Evolutionary conservation across 2,888 invertebrate genomes (phyloP).

Genomic region (Andrena haemorrhoa): DNA sequence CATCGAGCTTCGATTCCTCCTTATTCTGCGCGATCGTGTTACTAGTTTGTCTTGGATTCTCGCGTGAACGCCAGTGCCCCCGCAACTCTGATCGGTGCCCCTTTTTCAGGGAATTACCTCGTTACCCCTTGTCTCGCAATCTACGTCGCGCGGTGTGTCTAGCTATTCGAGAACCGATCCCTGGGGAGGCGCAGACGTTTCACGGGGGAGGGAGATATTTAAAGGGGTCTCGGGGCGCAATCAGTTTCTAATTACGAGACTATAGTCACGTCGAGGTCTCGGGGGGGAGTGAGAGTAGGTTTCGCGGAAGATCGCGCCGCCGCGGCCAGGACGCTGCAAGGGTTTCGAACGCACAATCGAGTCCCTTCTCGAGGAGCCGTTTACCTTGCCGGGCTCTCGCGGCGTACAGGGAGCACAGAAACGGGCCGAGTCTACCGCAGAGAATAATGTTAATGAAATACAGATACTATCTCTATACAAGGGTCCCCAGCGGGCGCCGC

Average conservation of each 20-base stretch:
- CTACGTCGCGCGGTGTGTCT: not conserved
- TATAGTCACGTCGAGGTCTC: constrained; percentile 36
- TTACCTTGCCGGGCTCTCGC: constrained; percentile 58
- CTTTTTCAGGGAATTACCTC: not conserved
- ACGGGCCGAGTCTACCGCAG: constrained; percentile 78
- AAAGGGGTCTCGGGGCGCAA: constrained; percentile 47
- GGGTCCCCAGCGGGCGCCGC: constrained; percentile 60
- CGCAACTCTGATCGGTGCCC: no score
- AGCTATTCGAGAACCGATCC: constrained; percentile 17
- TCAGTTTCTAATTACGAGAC: constrained; percentile 63
- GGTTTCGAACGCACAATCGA: constrained; percentile 76
- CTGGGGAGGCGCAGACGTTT: not conserved
- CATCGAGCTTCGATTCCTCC: not conserved
- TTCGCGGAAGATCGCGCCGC: constrained; percentile 44
- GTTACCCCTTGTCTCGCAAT: constrained; percentile 5
- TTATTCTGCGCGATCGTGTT: not conserved
- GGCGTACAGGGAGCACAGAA: constrained; percentile 60
- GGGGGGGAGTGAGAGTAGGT: constrained; percentile 25
- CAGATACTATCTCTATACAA: constrained; percentile 84
- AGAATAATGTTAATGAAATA: constrained; percentile 85
- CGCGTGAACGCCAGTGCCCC: not conserved
- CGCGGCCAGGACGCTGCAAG: constrained; percentile 45
- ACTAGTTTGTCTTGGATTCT: not conserved
- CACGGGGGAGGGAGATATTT: constrained; percentile 36
- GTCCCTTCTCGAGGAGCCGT: constrained; percentile 49